These are phyloP conservation scores for Drosophila neonasuta DNA, from an alignment of 2,888 invertebrate genomes.

Conservation along the genomic window DNA sequence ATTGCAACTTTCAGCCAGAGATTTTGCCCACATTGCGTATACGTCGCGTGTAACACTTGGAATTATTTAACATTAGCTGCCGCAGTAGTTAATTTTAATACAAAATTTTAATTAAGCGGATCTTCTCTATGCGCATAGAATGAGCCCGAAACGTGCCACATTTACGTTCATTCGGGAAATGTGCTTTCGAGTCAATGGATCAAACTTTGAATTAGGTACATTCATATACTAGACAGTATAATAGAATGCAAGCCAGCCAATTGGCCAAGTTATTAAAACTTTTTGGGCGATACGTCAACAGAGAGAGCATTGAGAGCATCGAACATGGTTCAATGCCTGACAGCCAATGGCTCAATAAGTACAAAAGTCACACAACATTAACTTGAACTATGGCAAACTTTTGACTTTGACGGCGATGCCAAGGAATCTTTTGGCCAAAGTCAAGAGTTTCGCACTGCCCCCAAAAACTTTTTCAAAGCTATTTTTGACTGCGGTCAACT, in stretches of 20 bases:
- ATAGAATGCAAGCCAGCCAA: conserved; percentile 45
- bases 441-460: conserved; percentile 29
- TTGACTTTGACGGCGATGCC: conserved; percentile 69
- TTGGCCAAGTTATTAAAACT: conserved; percentile 70
- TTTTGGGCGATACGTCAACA: conserved; percentile 60
- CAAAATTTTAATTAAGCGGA: conserved; percentile 67
- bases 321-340: conserved; percentile 67
- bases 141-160: neutral
- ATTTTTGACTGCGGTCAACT: conserved; percentile 78
- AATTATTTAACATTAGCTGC: conserved; percentile 56
- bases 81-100: conserved; percentile 68
- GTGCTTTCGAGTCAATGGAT: conserved; percentile 1
- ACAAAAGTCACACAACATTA: conserved; percentile 78
- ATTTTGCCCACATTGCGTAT: conserved; percentile 59
- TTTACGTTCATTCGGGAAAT: neutral
- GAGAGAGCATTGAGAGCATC: conserved; percentile 45
- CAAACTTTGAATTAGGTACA: conserved; percentile 33
- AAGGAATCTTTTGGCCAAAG: conserved; percentile 48
- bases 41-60: conserved; percentile 40
- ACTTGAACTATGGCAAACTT: conserved; percentile 76
- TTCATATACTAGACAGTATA: neutral
- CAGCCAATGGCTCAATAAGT: conserved; percentile 39
- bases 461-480: conserved; percentile 70
- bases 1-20: conserved; percentile 37
- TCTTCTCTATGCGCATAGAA: conserved; percentile 13